Conservation (phyloP, 2,113 vertebrate species). For the Climacteris rufus region DNA sequence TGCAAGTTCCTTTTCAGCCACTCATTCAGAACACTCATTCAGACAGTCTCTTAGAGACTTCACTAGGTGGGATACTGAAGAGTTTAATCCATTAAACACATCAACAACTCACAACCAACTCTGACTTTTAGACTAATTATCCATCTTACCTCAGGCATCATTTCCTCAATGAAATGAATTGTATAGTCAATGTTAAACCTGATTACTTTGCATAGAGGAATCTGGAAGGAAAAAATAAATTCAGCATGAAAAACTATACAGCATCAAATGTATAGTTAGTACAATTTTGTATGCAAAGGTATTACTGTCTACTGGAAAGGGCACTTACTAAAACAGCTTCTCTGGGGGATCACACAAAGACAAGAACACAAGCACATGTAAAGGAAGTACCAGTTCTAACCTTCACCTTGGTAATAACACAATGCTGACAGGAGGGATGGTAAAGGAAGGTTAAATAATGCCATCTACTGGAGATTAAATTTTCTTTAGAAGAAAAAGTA, state of each 20-base stretch:
- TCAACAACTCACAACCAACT: background rate
- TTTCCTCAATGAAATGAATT: constrained; percentile 99
- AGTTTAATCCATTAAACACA: background rate
- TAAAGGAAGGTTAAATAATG: constrained; percentile 48
- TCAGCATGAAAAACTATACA: background rate
- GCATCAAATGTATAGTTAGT: background rate
- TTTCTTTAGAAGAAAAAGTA: background rate
- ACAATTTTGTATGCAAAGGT: background rate
- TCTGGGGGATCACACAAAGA: background rate
- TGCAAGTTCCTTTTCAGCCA: background rate
- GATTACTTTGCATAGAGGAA: constrained; percentile 97
- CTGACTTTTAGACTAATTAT: constrained; percentile 24
- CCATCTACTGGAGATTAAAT: constrained; percentile 70
- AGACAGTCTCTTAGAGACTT: background rate
- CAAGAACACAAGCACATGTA: background rate
- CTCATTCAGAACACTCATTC: background rate
- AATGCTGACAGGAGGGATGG: background rate
- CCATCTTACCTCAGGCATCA: constrained; percentile 93
- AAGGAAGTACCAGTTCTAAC: background rate
- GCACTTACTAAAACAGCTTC: background rate
- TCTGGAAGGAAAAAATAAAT: constrained; percentile 75
- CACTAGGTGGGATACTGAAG: background rate
- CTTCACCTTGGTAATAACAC: background rate
- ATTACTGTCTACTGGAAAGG: background rate
- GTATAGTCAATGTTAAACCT: constrained; percentile 99